Evolutionary conservation across 1,140 invertebrate genomes (phyloP).

Genomic region (Achatina immaculata): DNA sequence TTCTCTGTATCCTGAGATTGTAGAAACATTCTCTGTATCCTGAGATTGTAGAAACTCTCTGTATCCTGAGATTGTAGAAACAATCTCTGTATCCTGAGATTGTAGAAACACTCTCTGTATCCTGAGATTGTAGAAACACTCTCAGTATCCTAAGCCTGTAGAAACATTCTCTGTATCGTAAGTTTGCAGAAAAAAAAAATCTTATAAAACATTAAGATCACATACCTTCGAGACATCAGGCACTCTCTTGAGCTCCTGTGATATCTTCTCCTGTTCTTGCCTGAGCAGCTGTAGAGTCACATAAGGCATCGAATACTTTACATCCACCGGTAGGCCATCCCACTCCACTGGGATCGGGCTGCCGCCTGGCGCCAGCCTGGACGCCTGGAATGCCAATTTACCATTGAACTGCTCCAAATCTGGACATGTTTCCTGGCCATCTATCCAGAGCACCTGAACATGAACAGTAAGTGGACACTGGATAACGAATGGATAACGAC

Average conservation of each 20-base stretch:
- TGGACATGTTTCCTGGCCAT: constrained; percentile 49
- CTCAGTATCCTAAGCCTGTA: too few species aligned
- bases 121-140: too few species aligned
- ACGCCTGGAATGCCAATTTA: constrained; percentile 45
- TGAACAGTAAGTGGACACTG: constrained; percentile 4
- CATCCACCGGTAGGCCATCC: constrained; percentile 63
- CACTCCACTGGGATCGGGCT: constrained; percentile 63
- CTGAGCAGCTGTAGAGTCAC: constrained; percentile 61
- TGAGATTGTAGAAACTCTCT: too few species aligned
- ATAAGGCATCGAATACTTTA: constrained; percentile 62
- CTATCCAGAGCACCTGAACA: constrained; percentile 40
- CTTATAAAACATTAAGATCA: too few species aligned
- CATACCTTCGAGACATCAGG: constrained; percentile 62
- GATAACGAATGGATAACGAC: background rate
- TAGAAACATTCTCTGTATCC: too few species aligned
- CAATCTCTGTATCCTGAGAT: too few species aligned
- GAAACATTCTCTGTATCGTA: too few species aligned
- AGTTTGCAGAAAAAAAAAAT: too few species aligned
- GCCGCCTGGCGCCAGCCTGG: constrained; percentile 51
- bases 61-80: too few species aligned
- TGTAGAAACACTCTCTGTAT: too few species aligned
- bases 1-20: too few species aligned
- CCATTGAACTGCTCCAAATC: constrained; percentile 56
- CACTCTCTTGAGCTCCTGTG: constrained; percentile 59
- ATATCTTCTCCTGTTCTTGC: constrained; percentile 64